Percentiles rank a stretch among this genome's conserved stretches.
phyloP scores from a whole-genome alignment of 2,797 vertebrate genomes.

The Philypnodon macrostomus region DNA sequence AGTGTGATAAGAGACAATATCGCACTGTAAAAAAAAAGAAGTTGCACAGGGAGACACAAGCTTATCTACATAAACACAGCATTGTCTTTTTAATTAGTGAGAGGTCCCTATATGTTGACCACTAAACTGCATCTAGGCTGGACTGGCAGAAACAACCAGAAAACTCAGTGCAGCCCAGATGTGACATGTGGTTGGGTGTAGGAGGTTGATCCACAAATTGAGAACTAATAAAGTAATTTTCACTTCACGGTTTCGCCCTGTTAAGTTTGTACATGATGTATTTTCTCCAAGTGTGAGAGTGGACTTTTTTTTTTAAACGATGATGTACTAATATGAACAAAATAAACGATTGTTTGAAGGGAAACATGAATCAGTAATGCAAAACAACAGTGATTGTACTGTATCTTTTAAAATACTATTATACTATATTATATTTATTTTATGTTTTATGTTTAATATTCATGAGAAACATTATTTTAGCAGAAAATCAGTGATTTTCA shows the following conservation, averaged over 20 bases:
- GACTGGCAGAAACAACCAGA: constrained; percentile 25
- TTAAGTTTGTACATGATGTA: constrained; percentile 22
- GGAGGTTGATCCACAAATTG: constrained; percentile 61
- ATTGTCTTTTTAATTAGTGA: constrained; percentile 65
- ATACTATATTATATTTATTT: too few relatives aligned
- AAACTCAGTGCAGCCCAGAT: constrained; percentile 52
- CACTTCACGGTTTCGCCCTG: constrained; percentile 47
- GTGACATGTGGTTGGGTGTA: constrained; percentile 61
- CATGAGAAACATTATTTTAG: too few relatives aligned
- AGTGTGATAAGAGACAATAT: constrained; percentile 73
- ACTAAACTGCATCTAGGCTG: constrained; percentile 53
- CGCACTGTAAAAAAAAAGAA: constrained; percentile 61
- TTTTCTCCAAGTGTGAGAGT: background rate
- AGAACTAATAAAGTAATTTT: constrained; percentile 73
- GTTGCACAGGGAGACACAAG: constrained; percentile 53
- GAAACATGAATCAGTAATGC: constrained; percentile 6
- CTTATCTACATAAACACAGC: constrained; percentile 31
- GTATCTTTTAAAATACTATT: too few relatives aligned
- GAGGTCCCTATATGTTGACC: constrained; percentile 35
- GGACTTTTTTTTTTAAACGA: background rate
- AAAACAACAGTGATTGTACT: too few relatives aligned
- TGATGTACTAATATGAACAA: constrained; percentile 9
- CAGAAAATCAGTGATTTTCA: background rate
- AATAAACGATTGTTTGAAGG: constrained; percentile 12
- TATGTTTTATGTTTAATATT: too few relatives aligned